phyloP scores from a whole-genome alignment of 1,140 invertebrate genomes.

The Harlomillsia oculata region DNA sequence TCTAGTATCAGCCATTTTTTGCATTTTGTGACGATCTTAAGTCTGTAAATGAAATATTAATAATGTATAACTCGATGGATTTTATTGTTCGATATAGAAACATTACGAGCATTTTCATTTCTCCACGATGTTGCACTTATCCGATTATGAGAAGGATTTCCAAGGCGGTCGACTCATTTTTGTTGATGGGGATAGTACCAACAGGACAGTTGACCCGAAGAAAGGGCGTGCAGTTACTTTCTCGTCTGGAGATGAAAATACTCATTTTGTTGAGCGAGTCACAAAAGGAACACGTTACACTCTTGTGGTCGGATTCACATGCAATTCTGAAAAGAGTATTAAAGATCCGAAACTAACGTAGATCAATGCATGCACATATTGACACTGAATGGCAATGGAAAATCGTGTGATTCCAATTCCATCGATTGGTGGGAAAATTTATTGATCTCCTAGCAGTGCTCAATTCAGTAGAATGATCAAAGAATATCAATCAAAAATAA shows the following conservation, averaged over 20 bases:
- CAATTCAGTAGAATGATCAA: too few relatives aligned
- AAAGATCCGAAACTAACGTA: slow-evolving; percentile 15
- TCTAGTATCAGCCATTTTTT: slow-evolving; percentile 1
- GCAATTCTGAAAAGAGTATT: slow-evolving; percentile 48
- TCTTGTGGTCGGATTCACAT: slow-evolving; percentile 76
- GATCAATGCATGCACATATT: too few relatives aligned
- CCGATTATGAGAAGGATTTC: slow-evolving; percentile 63
- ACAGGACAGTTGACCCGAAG: slow-evolving; percentile 63
- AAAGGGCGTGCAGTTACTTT: slow-evolving; percentile 69
- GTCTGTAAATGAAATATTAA: slow-evolving; percentile 7
- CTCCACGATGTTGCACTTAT: slow-evolving; percentile 69
- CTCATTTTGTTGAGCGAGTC: slow-evolving; percentile 71
- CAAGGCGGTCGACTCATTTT: slow-evolving; percentile 73
- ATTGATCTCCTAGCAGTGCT: too few relatives aligned
- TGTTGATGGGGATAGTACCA: slow-evolving; percentile 53
- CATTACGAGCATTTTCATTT: slow-evolving; percentile 77
- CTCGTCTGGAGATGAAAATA: slow-evolving; percentile 75
- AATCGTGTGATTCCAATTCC: too few relatives aligned
- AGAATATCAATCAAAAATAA: too few relatives aligned
- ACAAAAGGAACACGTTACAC: slow-evolving; percentile 62
- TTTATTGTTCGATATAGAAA: slow-evolving; percentile 49
- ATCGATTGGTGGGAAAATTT: too few relatives aligned
- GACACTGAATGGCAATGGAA: too few relatives aligned
- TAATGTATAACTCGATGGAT: slow-evolving; percentile 32
- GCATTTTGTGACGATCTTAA: neutral